These are phyloP conservation scores for Rhynchophorus ferrugineus DNA, from an alignment of 1,140 invertebrate species.

Conservation along the genomic window DNA sequence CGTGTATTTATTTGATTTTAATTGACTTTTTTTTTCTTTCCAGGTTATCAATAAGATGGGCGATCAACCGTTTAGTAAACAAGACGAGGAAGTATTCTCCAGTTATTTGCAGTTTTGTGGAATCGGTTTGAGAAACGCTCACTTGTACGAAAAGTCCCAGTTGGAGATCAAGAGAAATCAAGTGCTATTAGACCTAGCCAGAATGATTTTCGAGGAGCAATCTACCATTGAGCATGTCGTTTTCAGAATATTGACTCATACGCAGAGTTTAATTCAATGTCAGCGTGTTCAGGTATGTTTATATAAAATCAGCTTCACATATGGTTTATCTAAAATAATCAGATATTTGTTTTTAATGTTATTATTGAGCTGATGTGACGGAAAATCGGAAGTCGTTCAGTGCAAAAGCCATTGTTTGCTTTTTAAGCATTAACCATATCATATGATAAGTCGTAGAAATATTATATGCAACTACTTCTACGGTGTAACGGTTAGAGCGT, in stretches of 20 bases:
- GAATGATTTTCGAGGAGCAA: conserved; percentile 96
- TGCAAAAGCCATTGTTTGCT: too few species aligned
- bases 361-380: too few species aligned
- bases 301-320: too few species aligned
- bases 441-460: too few species aligned
- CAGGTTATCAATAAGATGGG: conserved; percentile 90
- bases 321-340: too few species aligned
- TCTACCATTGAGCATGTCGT: conserved; percentile 94
- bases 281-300: conserved; percentile 74
- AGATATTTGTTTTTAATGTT: too few species aligned
- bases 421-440: too few species aligned
- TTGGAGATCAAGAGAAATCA: conserved; percentile 92
- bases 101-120: conserved; percentile 94
- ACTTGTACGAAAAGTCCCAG: conserved; percentile 88
- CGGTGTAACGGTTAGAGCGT: too few species aligned
- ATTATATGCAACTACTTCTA: too few species aligned
- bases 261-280: conserved; percentile 88
- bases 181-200: conserved; percentile 84
- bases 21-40: conserved; percentile 16
- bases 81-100: conserved; percentile 86
- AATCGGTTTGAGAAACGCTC: conserved; percentile 88
- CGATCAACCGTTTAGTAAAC: conserved; percentile 67
- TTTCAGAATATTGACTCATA: conserved; percentile 88
- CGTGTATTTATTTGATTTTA: too few species aligned
- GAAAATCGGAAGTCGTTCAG: too few species aligned